A percentile compares a stretch with the other conserved stretches of the same genome.
Conservation (phyloP, 2,888 invertebrate species). For the Nomada lathburiana region DNA sequence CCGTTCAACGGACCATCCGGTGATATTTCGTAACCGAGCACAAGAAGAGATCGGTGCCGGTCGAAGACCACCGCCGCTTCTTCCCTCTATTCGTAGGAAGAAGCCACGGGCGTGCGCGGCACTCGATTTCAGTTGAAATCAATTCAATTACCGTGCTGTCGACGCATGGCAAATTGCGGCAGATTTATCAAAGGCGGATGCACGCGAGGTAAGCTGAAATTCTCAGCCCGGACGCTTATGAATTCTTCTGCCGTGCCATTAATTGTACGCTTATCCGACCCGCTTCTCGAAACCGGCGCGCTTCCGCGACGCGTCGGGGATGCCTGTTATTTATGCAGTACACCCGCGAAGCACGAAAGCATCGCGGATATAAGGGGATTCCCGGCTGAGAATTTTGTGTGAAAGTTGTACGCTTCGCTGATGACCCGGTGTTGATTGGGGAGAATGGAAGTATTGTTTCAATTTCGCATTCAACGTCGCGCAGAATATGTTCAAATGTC, state of each 20-base stretch:
- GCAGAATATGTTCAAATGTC: too few relatives aligned
- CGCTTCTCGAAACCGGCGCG: conserved; percentile 27
- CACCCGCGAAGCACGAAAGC: conserved; percentile 30
- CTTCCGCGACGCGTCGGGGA: conserved; percentile 39
- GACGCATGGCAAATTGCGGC: conserved; percentile 46
- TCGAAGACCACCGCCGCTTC: background rate
- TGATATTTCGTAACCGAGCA: background rate
- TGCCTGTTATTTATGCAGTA: conserved; percentile 31
- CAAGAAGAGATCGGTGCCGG: background rate
- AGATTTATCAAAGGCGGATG: conserved; percentile 44
- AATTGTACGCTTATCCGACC: conserved; percentile 56
- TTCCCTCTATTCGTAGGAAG: background rate
- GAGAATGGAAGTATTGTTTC: background rate
- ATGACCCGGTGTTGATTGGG: too few relatives aligned
- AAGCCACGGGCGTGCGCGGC: conserved; percentile 13
- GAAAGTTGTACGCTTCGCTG: too few relatives aligned
- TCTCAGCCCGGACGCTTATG: conserved; percentile 36
- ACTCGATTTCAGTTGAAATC: conserved; percentile 45
- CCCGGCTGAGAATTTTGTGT: conserved; percentile 22
- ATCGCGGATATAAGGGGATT: background rate
- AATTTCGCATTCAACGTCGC: too few relatives aligned
- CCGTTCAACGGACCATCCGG: background rate
- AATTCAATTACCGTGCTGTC: conserved; percentile 56
- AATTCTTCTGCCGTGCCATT: conserved; percentile 58
- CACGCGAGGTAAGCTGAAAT: conserved; percentile 36